phyloP scores from a whole-genome alignment of 1,140 invertebrate genomes.

The Matsumurasca onukii region DNA sequence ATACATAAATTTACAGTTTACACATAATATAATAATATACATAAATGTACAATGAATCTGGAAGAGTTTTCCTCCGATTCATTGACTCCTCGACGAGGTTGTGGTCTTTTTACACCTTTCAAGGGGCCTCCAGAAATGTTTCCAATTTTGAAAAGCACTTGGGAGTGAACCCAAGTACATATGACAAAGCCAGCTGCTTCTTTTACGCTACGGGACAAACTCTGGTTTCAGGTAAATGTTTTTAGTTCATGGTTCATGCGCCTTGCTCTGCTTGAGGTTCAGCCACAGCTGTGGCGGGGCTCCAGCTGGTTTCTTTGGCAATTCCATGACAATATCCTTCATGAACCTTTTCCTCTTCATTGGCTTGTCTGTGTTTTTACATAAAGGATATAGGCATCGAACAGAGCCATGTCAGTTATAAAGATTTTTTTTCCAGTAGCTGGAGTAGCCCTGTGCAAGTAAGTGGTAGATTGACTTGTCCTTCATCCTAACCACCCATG shows the following conservation, averaged over 20 bases:
- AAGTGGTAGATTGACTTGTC: slow-evolving; percentile 9
- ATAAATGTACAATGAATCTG: too few species aligned
- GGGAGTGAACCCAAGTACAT: slow-evolving; percentile 14
- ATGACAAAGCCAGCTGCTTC: slow-evolving; percentile 18
- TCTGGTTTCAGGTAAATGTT: slow-evolving; percentile 3
- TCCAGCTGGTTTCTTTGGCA: too few species aligned
- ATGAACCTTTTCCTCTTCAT: too few species aligned
- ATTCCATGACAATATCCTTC: too few species aligned
- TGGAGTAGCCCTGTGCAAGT: slow-evolving; percentile 1
- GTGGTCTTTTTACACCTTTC: neutral
- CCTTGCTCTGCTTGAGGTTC: neutral
- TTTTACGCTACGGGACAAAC: slow-evolving; percentile 18
- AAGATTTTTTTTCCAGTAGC: slow-evolving; percentile 25
- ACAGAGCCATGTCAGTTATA: slow-evolving; percentile 14
- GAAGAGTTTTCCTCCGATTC: neutral
- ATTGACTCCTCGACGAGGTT: neutral
- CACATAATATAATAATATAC: too few species aligned
- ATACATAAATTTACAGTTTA: too few species aligned
- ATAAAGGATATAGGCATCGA: too few species aligned
- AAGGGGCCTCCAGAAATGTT: slow-evolving; percentile 28
- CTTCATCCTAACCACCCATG: slow-evolving; percentile 8
- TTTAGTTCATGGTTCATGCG: neutral
- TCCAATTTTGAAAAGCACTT: slow-evolving; percentile 12
- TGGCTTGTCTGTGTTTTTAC: too few species aligned
- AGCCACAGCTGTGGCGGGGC: too few species aligned